Percentiles rank a stretch among this genome's conserved stretches.
These are phyloP conservation scores for Aphrocallistes beatrix DNA, from an alignment of 37 sponge, comb jelly and placozoan genomes.

Conservation along the genomic window DNA sequence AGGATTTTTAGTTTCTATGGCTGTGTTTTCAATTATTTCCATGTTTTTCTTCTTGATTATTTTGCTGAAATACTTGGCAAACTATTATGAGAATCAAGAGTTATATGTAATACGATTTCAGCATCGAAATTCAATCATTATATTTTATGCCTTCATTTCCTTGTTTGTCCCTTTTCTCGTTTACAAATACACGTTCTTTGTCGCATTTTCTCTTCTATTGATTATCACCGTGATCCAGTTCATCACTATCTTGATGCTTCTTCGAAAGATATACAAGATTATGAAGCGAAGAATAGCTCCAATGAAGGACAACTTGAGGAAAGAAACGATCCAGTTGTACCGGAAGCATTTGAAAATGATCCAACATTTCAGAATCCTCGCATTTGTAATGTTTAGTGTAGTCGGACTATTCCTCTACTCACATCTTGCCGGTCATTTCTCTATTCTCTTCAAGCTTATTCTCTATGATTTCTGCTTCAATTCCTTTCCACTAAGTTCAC, in stretches of 20 bases:
- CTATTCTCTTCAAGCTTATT: background rate
- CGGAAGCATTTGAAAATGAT: background rate
- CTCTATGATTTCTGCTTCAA: background rate
- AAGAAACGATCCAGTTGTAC: background rate
- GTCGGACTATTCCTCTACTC: background rate
- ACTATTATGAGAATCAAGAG: background rate
- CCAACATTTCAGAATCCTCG: background rate
- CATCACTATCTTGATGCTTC: background rate
- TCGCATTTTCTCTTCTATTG: background rate
- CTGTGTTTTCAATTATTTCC: background rate
- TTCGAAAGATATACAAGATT: background rate
- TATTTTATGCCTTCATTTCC: background rate
- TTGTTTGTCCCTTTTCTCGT: background rate
- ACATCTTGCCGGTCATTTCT: background rate
- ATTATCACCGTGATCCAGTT: background rate
- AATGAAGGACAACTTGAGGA: background rate
- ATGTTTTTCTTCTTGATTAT: background rate
- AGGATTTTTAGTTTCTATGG: background rate
- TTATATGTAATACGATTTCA: background rate
- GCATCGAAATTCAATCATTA: background rate
- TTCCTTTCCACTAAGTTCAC: background rate
- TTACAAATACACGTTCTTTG: background rate
- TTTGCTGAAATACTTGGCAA: background rate
- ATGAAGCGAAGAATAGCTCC: background rate
- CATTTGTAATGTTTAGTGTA: background rate